A percentile compares a stretch with the other conserved stretches of the same genome.
Evolutionary conservation across 1,140 invertebrate species (phyloP).

Genomic region (Dendroctonus ponderosae): DNA sequence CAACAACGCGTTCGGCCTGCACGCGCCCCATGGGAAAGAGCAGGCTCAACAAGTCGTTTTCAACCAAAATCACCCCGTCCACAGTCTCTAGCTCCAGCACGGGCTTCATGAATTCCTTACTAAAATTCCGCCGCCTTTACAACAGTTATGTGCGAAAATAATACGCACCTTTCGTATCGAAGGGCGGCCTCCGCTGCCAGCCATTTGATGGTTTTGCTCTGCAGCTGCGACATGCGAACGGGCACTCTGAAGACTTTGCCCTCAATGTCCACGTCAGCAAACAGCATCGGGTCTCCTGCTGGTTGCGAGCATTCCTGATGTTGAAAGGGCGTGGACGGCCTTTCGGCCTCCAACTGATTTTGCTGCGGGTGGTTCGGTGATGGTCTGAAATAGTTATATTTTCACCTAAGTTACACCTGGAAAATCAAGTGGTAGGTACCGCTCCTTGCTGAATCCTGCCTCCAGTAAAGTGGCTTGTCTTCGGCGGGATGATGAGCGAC

Average conservation of each 20-base stretch:
- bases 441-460: constrained; percentile 34
- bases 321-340: constrained; percentile 31
- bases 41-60: constrained; percentile 62
- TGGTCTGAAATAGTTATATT: background rate
- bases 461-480: constrained; percentile 38
- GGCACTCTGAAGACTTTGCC: constrained; percentile 65
- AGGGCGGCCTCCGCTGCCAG: constrained; percentile 66
- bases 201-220: constrained; percentile 65
- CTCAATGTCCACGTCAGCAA: constrained; percentile 63
- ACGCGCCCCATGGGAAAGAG: constrained; percentile 54
- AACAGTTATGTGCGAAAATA: constrained; percentile 13
- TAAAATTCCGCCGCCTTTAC: constrained; percentile 39
- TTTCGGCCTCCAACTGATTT: constrained; percentile 28
- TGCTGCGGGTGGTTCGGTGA: constrained; percentile 26
- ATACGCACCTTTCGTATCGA: constrained; percentile 63
- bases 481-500: constrained; percentile 40
- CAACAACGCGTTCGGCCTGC: constrained; percentile 55
- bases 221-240: constrained; percentile 58
- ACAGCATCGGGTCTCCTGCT: constrained; percentile 38
- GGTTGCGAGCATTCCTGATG: constrained; percentile 1
- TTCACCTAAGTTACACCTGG: background rate
- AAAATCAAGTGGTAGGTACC: constrained; percentile 2
- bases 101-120: constrained; percentile 63
- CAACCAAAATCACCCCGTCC: constrained; percentile 65
- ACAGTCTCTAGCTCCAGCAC: constrained; percentile 63